Percentiles rank a stretch among this genome's conserved stretches.
Conservation (phyloP, 1,140 invertebrate genomes). For the Apolygus lucorum region DNA sequence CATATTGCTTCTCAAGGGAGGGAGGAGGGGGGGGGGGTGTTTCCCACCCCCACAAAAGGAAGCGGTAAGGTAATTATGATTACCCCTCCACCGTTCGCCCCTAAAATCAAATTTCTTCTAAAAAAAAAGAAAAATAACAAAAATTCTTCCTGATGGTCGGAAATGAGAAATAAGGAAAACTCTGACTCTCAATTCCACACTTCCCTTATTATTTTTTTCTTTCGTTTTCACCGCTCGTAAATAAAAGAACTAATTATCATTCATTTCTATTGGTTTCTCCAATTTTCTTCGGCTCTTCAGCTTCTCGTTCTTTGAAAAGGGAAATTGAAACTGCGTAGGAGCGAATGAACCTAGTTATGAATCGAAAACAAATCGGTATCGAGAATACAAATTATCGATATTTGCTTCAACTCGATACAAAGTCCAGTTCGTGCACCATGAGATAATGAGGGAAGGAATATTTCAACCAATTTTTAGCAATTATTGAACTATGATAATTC, state of each 20-base stretch:
- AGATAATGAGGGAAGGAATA: too few species aligned
- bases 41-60: background rate
- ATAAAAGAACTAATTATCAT: background rate
- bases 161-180: background rate
- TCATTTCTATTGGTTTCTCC: background rate
- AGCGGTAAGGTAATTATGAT: background rate
- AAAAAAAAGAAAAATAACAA: conserved; percentile 19
- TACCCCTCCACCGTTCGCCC: background rate
- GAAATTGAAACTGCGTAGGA: background rate
- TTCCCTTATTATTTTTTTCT: background rate
- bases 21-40: background rate
- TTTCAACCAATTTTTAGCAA: too few species aligned
- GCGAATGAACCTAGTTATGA: too few species aligned
- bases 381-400: too few species aligned
- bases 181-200: conserved; percentile 6
- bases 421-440: too few species aligned
- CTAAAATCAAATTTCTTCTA: conserved; percentile 2
- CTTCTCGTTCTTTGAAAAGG: background rate
- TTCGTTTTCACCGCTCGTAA: too few species aligned
- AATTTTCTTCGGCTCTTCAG: too few species aligned
- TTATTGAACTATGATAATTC: too few species aligned
- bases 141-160: background rate
- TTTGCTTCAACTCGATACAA: too few species aligned
- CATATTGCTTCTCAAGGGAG: background rate
- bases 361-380: too few species aligned